Evolutionary conservation across 2,888 invertebrate species (phyloP), one percentile per base, ranked within the genome.

Genomic region (Drosophila parthenogenetica): DNA sequence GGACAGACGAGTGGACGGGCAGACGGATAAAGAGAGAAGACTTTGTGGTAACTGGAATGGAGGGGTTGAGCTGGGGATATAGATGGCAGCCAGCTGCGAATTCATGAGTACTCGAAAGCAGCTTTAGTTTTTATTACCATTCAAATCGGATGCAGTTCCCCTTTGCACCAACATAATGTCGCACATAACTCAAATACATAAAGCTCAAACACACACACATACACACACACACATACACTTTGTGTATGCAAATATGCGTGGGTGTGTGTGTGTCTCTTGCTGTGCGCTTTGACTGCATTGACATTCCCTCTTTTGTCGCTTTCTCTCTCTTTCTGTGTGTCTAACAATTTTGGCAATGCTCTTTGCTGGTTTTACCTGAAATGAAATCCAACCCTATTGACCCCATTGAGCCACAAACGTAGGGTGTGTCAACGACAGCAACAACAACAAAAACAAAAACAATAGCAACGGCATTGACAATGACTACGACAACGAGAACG

Each of bases 321-420:
- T 29, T 29, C 58, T 32, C 45, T 40, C 22, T 51, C 22, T 55
- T 14, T 59, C 67, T 59, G 72, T 73, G 81, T 74, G 79, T 72
- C 82, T 86, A 86, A 81, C 76, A 84, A 74, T 87, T 85, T 89
- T 73, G 89, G 79, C 89, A 77, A 79, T 79, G 89, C 79, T 84
- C 79, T 87, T 89, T 87, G 89, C 87, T 50, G 69, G 81, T 69
- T 74, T 85, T 87, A 85, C 89, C 89, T 89, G 89, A 81, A 87
- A 87, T 75, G 88, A 79, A 85, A 79, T 75, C 61, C 81, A 73
- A 59, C 74, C 74, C 46, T 32, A 57, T 62, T 62, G 74, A 80
- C 74, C 84, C 84, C 68, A 55, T 69, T 68, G 77, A 67, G 72
- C 55, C 19, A 58, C 29, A 61, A 53, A 48, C 51, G 45, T 42